These are phyloP conservation scores for Leiothrix lutea DNA, from an alignment of 2,113 vertebrate genomes.

Conservation along the genomic window DNA sequence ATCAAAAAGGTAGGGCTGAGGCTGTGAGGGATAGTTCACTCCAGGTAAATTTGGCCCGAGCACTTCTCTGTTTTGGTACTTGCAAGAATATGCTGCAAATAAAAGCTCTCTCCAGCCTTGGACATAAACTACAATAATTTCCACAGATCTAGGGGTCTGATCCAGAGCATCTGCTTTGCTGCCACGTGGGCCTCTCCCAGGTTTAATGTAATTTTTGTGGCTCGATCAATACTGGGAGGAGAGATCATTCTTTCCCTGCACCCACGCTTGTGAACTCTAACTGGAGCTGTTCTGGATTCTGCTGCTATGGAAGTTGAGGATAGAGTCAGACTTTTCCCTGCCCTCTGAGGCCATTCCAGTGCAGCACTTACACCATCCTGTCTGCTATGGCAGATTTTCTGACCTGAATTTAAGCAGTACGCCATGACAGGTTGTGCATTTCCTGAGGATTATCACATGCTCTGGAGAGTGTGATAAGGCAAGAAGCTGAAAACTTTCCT, in stretches of 20 bases:
- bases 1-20: neutral
- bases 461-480: neutral
- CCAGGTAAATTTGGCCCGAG: neutral
- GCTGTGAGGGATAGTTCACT: neutral
- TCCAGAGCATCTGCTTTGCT: neutral
- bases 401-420: slow-evolving; percentile 21
- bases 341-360: neutral
- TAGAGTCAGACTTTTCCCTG: neutral
- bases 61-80: neutral
- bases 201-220: neutral
- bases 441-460: slow-evolving; percentile 9
- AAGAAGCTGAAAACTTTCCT: neutral
- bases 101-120: neutral
- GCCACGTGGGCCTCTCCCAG: fast-evolving
- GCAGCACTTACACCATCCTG: neutral
- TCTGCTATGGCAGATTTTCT: neutral
- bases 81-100: neutral
- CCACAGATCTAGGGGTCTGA: neutral
- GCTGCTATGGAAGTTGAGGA: neutral
- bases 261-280: neutral
- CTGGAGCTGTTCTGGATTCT: neutral
- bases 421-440: slow-evolving; percentile 22
- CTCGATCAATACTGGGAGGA: neutral
- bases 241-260: neutral
- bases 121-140: neutral